Base-by-base conservation (phyloP, 2,797 vertebrate species). In the Parauchenoglanis punctatus region DNA sequence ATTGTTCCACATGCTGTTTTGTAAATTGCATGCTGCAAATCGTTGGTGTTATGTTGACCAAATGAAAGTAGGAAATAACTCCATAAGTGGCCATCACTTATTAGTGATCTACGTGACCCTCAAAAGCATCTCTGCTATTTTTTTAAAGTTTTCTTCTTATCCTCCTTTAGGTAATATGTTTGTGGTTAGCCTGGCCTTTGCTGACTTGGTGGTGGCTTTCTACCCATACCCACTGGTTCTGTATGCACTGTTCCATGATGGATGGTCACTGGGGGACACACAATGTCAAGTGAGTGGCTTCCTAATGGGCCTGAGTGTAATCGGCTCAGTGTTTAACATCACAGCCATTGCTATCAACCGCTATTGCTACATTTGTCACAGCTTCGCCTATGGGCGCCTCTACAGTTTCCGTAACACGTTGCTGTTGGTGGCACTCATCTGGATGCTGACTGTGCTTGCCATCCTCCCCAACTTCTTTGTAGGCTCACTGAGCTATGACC, bases 341-440 rank as follows among this genome's bases (percentile, higher is more conserved):
- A 96, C 96, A 0, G 96, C 94, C 46, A 97, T 97, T 15, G 96
- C 96, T 18, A 93, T 97, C 83, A 97, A 97, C 94, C 94, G 96
- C 88, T 97, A 97, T 92, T 96, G 96, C 94, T 97, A 96, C 91
- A 96, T 97, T 93, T 97, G 96, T 87, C 96, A 96, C 93, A 96
- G 95, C 3, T 94, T 96, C 89, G 93, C 94, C 91, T 97, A 97
- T 81, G 94, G 95, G 35, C 94, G 94, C 12, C 93, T 97, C 31
- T 97, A 96, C 95, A 96, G 95, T 91, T 95, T 93, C 89, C 94
- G 94, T 87, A 97, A 96, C 94, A 97, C 96, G 1, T 89, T 96
- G 86, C 91, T 96, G 85, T 95, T 96, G 70, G 95, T 97, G 85
- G 95, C 93, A 87, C 94, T 96, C 87, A 96, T 97, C 78, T 97